A percentile compares a stretch with the other conserved stretches of the same genome.
Conservation (phyloP, 2,888 invertebrate genomes). For the Athripsodes cinereus region DNA sequence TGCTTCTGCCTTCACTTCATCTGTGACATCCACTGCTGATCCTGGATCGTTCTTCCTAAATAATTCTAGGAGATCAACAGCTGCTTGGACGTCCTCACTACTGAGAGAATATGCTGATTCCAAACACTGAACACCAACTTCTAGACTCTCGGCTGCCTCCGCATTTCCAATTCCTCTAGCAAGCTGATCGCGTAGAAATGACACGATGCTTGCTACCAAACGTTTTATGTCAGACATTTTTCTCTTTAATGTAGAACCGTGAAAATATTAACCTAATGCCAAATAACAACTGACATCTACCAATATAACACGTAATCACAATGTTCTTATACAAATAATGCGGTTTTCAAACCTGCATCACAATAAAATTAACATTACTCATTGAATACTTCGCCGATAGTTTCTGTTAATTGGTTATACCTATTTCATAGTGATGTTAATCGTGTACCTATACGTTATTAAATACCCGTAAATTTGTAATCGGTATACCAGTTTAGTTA, state of each 20-base stretch:
- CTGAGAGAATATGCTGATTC: conserved; percentile 81
- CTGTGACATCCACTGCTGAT: conserved; percentile 37
- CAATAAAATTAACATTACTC: too few relatives aligned
- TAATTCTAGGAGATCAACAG: conserved; percentile 42
- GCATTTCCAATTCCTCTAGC: conserved; percentile 28
- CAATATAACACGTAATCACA: too few relatives aligned
- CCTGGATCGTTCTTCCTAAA: conserved; percentile 35
- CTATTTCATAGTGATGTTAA: too few relatives aligned
- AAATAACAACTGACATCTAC: background rate
- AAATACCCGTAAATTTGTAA: too few relatives aligned
- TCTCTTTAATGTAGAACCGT: background rate
- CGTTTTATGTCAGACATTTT: conserved; percentile 37
- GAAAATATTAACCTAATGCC: background rate
- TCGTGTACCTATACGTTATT: too few relatives aligned
- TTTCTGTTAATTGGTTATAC: too few relatives aligned
- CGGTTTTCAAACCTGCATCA: too few relatives aligned
- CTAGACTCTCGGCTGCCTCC: conserved; percentile 66
- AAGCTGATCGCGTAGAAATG: conserved; percentile 41
- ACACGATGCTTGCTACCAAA: conserved; percentile 50
- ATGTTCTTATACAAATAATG: too few relatives aligned
- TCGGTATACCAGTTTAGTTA: too few relatives aligned
- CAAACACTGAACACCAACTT: conserved; percentile 92
- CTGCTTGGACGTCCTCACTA: conserved; percentile 26
- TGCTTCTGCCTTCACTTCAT: conserved; percentile 60
- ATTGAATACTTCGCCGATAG: too few relatives aligned